Evolutionary conservation across 2,888 invertebrate genomes (phyloP).

Genomic region (Patella pellucida): DNA sequence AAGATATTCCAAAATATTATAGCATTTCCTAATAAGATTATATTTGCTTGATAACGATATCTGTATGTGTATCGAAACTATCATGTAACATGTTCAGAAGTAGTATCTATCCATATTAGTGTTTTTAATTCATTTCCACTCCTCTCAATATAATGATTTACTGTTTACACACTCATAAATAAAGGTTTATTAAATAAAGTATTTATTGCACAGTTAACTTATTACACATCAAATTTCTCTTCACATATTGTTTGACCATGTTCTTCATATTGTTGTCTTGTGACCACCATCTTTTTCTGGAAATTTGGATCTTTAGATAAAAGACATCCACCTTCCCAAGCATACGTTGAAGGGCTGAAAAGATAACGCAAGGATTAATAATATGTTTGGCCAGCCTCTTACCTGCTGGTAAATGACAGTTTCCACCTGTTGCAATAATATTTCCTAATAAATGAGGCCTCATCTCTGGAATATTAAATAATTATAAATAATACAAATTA

Average conservation of each 20-base stretch:
- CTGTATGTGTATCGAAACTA: too few species aligned
- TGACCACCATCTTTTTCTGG: constrained; percentile 75
- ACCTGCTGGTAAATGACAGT: constrained; percentile 78
- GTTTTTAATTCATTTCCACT: too few species aligned
- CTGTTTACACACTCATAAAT: neutral
- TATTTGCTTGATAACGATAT: too few species aligned
- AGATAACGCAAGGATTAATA: too few species aligned
- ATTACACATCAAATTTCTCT: constrained; percentile 60
- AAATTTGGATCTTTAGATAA: constrained; percentile 83
- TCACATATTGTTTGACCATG: constrained; percentile 76
- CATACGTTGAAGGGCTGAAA: constrained; percentile 83
- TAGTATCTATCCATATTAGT: too few species aligned
- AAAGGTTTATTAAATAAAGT: neutral
- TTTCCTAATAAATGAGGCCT: constrained; percentile 82
- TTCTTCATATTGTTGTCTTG: constrained; percentile 90
- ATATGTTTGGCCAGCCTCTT: too few species aligned
- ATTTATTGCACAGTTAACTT: neutral
- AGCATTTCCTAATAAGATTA: too few species aligned
- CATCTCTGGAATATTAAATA: constrained; percentile 69
- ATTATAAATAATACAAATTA: too few species aligned
- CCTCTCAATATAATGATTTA: too few species aligned
- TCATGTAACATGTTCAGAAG: too few species aligned
- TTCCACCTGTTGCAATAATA: constrained; percentile 86
- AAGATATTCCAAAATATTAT: too few species aligned
- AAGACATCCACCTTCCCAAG: constrained; percentile 90